Conservation (phyloP, 2,888 invertebrate species). For the Parelbella ahira region DNA sequence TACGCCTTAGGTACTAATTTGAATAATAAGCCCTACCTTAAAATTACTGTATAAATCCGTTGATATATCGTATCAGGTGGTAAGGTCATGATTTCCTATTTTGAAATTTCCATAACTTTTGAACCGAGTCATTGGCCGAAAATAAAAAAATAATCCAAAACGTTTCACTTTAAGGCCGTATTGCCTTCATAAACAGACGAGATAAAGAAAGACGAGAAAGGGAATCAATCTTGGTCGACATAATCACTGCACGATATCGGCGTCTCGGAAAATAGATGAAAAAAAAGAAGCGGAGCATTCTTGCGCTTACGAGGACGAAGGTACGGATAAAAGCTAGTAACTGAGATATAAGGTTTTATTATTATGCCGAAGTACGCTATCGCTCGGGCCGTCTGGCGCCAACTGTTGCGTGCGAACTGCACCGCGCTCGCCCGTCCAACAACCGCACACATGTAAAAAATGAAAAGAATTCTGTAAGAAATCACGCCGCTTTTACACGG, state of each 20-base stretch:
- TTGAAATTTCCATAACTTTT: too few species aligned
- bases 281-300: conserved; percentile 17
- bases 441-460: conserved; percentile 12
- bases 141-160: too few species aligned
- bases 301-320: conserved; percentile 9
- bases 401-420: conserved; percentile 17
- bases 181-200: too few species aligned
- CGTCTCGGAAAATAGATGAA: conserved; percentile 18
- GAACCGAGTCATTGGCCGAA: too few species aligned
- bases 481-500: conserved; percentile 14
- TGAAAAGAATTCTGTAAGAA: conserved; percentile 19
- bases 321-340: conserved; percentile 11
- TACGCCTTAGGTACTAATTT: conserved; percentile 3
- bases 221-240: conserved; percentile 14
- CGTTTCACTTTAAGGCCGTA: too few species aligned
- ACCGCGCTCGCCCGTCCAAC: conserved; percentile 8
- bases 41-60: too few species aligned
- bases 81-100: too few species aligned
- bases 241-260: conserved; percentile 21
- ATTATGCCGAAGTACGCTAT: conserved; percentile 6
- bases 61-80: too few species aligned
- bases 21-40: conserved; percentile 4
- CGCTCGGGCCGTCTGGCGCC: conserved; percentile 10
- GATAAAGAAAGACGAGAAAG: too few species aligned
- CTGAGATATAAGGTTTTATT: conserved; percentile 19